phyloP scores from a whole-genome alignment of 1,140 invertebrate species.

The Bombus terrestris region DNA sequence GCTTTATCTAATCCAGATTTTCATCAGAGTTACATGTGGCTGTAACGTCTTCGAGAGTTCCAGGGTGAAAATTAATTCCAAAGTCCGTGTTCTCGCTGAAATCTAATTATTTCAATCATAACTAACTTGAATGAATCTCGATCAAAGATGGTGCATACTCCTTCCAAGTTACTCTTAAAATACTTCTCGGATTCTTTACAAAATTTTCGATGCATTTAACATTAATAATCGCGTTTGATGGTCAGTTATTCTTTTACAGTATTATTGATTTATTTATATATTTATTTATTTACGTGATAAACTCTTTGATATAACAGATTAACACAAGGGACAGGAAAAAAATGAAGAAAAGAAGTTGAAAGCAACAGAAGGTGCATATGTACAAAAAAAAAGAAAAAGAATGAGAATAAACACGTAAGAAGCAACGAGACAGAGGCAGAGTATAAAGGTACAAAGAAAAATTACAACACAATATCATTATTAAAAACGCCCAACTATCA shows the following conservation, averaged over 20 bases:
- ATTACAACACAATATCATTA: background rate
- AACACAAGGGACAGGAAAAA: too few relatives aligned
- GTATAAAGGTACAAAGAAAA: too few relatives aligned
- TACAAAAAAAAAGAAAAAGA: too few relatives aligned
- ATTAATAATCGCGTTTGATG: background rate
- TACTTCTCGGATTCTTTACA: background rate
- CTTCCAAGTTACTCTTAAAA: background rate
- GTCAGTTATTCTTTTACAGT: background rate
- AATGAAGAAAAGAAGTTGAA: too few relatives aligned
- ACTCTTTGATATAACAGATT: too few relatives aligned
- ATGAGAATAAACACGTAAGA: too few relatives aligned
- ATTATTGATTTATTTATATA: background rate
- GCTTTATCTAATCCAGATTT: conserved; percentile 37
- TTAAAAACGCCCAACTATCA: background rate
- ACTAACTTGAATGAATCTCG: too few relatives aligned
- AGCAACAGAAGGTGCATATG: too few relatives aligned
- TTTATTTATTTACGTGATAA: background rate
- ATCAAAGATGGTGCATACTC: background rate
- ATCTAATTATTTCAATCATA: conserved; percentile 15
- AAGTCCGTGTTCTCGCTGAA: background rate
- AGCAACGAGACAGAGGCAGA: too few relatives aligned
- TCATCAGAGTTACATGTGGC: background rate
- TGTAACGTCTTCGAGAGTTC: conserved; percentile 1
- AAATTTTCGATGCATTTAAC: background rate
- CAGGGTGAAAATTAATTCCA: conserved; percentile 16